Evolutionary conservation across 1,140 invertebrate species (phyloP).

Genomic region (Polypedilum vanderplanki): DNA sequence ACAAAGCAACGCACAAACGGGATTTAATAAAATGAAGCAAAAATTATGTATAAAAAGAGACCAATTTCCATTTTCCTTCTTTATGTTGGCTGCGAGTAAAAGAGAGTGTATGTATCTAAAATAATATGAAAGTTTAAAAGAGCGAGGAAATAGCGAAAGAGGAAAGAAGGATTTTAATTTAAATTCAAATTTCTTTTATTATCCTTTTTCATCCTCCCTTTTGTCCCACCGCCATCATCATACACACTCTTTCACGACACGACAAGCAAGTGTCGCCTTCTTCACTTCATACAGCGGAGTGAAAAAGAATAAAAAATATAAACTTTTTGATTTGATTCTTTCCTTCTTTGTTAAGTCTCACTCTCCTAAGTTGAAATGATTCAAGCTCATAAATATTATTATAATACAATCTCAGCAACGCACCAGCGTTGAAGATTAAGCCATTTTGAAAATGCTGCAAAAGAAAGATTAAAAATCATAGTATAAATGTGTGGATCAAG

Average conservation of each 20-base stretch:
- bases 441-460: too few species aligned
- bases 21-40: slow-evolving; percentile 19
- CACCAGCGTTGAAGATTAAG: too few species aligned
- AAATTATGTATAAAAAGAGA: slow-evolving; percentile 15
- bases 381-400: too few species aligned
- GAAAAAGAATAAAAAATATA: background rate
- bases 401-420: too few species aligned
- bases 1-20: slow-evolving; percentile 9
- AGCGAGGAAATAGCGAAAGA: slow-evolving; percentile 17
- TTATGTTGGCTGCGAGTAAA: background rate
- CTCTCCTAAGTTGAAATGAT: too few species aligned
- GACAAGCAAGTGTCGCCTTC: background rate
- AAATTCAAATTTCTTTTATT: slow-evolving; percentile 29
- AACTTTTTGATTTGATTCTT: slow-evolving; percentile 24
- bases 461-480: too few species aligned
- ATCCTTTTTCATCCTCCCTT: slow-evolving; percentile 1
- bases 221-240: too few species aligned
- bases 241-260: background rate
- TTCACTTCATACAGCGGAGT: background rate
- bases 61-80: slow-evolving; percentile 17
- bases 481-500: too few species aligned
- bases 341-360: background rate
- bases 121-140: slow-evolving; percentile 22
- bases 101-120: background rate
- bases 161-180: slow-evolving; percentile 26